Evolutionary conservation across 1,140 invertebrate species (phyloP).

Genomic region (Venturia canescens): DNA sequence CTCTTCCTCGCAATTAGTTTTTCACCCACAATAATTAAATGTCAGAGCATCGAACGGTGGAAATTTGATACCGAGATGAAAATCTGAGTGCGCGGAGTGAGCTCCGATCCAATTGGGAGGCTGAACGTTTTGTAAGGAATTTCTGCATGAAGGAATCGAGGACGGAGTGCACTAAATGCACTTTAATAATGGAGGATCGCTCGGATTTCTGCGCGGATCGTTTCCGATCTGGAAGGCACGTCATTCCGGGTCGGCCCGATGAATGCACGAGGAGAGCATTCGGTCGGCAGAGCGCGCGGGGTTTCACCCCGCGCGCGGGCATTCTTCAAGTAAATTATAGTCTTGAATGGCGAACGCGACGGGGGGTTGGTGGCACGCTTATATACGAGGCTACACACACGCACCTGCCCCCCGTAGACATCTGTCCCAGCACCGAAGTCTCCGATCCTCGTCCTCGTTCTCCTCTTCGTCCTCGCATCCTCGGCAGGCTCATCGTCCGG

Average conservation of each 20-base stretch:
- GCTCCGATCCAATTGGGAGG: background rate
- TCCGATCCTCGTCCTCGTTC: slow-evolving; percentile 48
- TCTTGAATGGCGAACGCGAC: slow-evolving; percentile 75
- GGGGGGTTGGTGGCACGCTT: slow-evolving; percentile 77
- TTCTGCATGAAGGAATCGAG: background rate
- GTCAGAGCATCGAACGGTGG: too few species aligned
- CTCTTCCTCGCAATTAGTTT: too few species aligned
- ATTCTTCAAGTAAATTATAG: slow-evolving; percentile 79
- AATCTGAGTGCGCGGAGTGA: too few species aligned
- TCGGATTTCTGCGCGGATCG: slow-evolving; percentile 35
- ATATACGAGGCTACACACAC: slow-evolving; percentile 60
- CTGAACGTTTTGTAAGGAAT: background rate
- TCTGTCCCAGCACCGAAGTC: slow-evolving; percentile 69
- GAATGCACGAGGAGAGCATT: slow-evolving; percentile 62
- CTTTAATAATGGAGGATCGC: slow-evolving; percentile 22
- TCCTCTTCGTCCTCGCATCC: background rate
- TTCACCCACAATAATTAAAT: too few species aligned
- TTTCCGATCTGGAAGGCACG: slow-evolving; percentile 58
- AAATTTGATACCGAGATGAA: too few species aligned
- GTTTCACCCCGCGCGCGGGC: slow-evolving; percentile 56
- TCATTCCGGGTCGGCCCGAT: slow-evolving; percentile 53
- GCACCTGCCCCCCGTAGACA: slow-evolving; percentile 76
- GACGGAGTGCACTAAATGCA: slow-evolving; percentile 12
- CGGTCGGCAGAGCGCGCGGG: background rate
- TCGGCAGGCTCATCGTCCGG: slow-evolving; percentile 50